These are phyloP conservation scores for Adelges cooleyi DNA, from an alignment of 1,140 invertebrate species.

Conservation along the genomic window DNA sequence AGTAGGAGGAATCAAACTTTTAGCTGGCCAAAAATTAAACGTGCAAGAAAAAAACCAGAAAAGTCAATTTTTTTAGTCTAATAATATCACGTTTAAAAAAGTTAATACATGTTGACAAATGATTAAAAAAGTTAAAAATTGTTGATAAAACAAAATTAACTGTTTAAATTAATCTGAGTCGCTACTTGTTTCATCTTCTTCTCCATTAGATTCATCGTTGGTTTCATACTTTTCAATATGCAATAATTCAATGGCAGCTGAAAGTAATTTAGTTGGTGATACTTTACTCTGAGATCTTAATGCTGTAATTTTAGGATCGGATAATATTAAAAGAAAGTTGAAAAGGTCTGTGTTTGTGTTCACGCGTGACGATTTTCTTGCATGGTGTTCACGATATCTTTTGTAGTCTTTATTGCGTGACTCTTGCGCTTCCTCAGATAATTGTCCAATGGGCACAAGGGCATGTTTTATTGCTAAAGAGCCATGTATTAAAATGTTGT, in stretches of 20 bases:
- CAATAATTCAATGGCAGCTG: slow-evolving; percentile 2
- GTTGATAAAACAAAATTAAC: too few relatives aligned
- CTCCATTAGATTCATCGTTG: background rate
- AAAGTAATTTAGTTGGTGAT: background rate
- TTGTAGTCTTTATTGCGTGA: slow-evolving; percentile 30
- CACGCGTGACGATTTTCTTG: background rate
- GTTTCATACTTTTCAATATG: background rate
- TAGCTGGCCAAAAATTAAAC: too few relatives aligned
- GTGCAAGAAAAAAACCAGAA: too few relatives aligned
- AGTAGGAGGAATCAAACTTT: too few relatives aligned
- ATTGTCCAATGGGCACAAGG: slow-evolving; percentile 29
- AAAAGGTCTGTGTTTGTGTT: slow-evolving; percentile 31
- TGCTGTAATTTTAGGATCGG: slow-evolving; percentile 29
- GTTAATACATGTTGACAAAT: too few relatives aligned
- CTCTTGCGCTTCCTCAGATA: slow-evolving; percentile 33
- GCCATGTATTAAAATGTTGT: background rate
- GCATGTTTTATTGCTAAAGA: background rate
- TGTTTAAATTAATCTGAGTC: slow-evolving; percentile 1
- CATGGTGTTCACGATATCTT: slow-evolving; percentile 20
- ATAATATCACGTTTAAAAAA: too few relatives aligned
- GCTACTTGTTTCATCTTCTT: background rate
- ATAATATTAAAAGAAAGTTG: slow-evolving; percentile 23
- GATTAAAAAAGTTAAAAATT: too few relatives aligned
- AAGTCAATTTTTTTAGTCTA: too few relatives aligned
- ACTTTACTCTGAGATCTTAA: background rate